These are phyloP conservation scores for Urocitellus parryii DNA, from an alignment of 2,113 vertebrate species.

Conservation along the genomic window DNA sequence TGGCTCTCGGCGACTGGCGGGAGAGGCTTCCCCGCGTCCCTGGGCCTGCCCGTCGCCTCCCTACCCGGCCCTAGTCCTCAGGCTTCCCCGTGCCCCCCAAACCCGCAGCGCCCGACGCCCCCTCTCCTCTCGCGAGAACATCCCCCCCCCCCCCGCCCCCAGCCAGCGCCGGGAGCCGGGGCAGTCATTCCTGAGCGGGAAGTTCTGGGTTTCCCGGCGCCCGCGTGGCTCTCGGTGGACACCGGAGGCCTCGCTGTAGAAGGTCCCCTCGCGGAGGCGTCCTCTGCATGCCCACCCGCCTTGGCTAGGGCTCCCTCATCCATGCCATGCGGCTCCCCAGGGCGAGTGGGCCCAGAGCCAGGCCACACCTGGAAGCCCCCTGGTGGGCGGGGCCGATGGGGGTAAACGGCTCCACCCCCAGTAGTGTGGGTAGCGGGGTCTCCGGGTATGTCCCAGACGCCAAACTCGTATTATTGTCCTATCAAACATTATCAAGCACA, in stretches of 20 bases:
- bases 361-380: not conserved
- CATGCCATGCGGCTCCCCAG: too few species aligned
- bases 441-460: rapidly evolving
- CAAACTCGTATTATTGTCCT: rapidly evolving
- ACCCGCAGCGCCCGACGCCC: constrained; percentile 65
- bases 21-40: constrained; percentile 77
- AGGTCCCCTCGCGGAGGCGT: not conserved
- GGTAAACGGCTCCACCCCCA: not conserved
- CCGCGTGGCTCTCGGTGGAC: constrained; percentile 33
- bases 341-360: rapidly evolving
- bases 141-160: constrained; percentile 35
- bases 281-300: not conserved
- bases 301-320: not conserved
- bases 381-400: not conserved
- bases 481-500: rapidly evolving
- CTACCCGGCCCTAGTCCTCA: not conserved
- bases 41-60: constrained; percentile 61
- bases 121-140: constrained; percentile 82
- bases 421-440: not conserved
- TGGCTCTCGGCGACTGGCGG: constrained; percentile 70
- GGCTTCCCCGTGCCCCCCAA: constrained; percentile 73
- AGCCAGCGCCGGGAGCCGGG: constrained; percentile 33
- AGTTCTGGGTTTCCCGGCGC: constrained; percentile 56
- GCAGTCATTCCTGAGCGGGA: constrained; percentile 51
- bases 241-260: not conserved